A percentile compares a stretch with the other conserved stretches of the same genome.
Conservation (phyloP, 2,113 vertebrate species). For the Cyanoramphus novaezelandiae region DNA sequence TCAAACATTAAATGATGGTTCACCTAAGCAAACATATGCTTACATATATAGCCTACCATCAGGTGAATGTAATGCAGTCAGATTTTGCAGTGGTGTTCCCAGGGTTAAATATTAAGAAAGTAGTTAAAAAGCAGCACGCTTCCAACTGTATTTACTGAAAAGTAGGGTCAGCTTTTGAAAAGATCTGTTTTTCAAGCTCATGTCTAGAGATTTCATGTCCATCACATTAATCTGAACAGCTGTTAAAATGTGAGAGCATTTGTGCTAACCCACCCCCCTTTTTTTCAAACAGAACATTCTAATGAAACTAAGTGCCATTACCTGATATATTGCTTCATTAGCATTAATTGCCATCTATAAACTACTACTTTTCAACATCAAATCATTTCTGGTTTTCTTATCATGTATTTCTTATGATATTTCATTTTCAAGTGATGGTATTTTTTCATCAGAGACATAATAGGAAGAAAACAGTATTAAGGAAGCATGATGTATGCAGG, state of each 20-base stretch:
- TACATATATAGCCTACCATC: neutral
- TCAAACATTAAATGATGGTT: neutral
- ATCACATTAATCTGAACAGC: neutral
- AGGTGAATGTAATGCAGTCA: neutral
- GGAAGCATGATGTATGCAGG: slow-evolving; percentile 30
- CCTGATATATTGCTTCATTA: neutral
- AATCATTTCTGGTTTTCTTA: neutral
- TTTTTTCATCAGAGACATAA: slow-evolving; percentile 35
- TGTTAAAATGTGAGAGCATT: neutral
- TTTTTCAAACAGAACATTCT: neutral
- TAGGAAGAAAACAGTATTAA: slow-evolving; percentile 19
- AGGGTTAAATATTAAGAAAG: neutral
- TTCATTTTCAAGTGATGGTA: slow-evolving; percentile 24
- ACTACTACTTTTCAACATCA: neutral
- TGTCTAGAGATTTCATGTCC: neutral
- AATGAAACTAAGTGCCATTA: neutral
- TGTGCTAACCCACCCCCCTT: neutral
- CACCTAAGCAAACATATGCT: neutral
- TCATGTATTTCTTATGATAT: neutral
- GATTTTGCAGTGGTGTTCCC: neutral
- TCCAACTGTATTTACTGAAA: neutral
- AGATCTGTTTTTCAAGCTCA: neutral
- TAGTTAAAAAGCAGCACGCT: neutral
- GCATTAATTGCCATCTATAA: neutral
- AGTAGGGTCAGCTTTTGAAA: neutral